Conservation (phyloP, 2,113 vertebrate species). For the Pterophyllum scalare region DNA sequence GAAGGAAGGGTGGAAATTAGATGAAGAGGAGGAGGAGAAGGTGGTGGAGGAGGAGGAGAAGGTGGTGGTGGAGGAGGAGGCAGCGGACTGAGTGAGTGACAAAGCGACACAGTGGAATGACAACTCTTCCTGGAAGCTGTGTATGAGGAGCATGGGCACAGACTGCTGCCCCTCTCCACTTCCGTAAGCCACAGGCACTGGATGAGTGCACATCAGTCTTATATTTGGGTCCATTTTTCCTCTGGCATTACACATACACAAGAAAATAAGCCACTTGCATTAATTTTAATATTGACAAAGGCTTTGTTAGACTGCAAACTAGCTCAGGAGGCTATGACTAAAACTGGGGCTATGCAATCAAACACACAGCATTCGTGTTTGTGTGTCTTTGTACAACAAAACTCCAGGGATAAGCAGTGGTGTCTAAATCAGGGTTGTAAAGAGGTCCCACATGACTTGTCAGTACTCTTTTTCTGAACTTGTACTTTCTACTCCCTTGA, state of each 20-base stretch:
- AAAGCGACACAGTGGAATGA: constrained; percentile 68
- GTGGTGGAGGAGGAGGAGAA: not conserved
- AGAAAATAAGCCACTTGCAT: constrained; percentile 8
- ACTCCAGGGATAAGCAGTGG: constrained; percentile 40
- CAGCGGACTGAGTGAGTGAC: constrained; percentile 61
- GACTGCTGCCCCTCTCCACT: constrained; percentile 24
- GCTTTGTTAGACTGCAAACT: constrained; percentile 25
- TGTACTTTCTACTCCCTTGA: constrained; percentile 14
- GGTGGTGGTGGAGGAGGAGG: constrained; percentile 12
- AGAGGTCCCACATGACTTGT: constrained; percentile 57
- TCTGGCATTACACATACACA: not conserved
- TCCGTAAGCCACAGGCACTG: constrained; percentile 12
- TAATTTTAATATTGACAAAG: constrained; percentile 23
- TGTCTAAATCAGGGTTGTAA: constrained; percentile 63
- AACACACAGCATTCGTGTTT: constrained; percentile 23
- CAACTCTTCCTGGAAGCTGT: constrained; percentile 68
- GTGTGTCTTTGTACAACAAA: constrained; percentile 11
- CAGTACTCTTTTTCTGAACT: constrained; percentile 44
- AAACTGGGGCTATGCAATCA: constrained; percentile 30
- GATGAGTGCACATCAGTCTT: not conserved
- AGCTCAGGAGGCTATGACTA: constrained; percentile 9
- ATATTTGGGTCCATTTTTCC: constrained; percentile 11
- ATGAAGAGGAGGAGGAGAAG: constrained; percentile 32
- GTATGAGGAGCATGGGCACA: constrained; percentile 51
- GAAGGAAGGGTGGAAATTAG: constrained; percentile 49